These are phyloP conservation scores for Noturus placidus DNA, from an alignment of 2,113 vertebrate genomes.

Conservation along the genomic window DNA sequence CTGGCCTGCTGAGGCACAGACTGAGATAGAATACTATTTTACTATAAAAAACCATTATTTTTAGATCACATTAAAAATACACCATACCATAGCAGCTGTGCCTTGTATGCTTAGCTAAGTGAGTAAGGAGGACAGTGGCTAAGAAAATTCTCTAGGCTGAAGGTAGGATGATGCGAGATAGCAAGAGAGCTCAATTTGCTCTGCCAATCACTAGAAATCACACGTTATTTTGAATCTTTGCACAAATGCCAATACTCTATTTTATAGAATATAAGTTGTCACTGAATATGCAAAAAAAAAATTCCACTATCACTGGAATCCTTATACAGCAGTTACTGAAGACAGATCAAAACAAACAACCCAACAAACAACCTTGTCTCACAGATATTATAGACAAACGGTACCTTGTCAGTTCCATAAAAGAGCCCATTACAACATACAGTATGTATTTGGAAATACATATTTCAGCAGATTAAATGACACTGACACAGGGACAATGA, in stretches of 20 bases:
- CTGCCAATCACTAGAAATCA: not conserved
- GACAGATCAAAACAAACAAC: not conserved
- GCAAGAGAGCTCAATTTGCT: not conserved
- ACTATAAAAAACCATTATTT: conserved; percentile 20
- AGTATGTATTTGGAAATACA: not conserved
- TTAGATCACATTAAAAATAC: conserved; percentile 19
- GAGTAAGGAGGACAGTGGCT: not conserved
- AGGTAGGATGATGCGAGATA: not conserved
- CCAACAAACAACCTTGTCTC: conserved; percentile 15
- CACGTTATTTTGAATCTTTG: not conserved
- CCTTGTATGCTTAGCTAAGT: conserved; percentile 20
- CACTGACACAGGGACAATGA: conserved; percentile 26
- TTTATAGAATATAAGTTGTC: not conserved
- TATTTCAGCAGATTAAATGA: conserved; percentile 1
- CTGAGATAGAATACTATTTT: conserved; percentile 21
- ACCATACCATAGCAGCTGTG: conserved; percentile 16
- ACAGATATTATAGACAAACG: not conserved
- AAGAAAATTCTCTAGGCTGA: not conserved
- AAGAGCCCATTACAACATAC: not conserved
- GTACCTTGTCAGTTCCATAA: not conserved
- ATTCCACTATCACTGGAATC: not conserved
- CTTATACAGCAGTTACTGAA: not conserved
- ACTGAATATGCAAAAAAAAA: not conserved
- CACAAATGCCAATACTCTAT: not conserved
- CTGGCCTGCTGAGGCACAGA: conserved; percentile 33